Base-by-base conservation (phyloP, 2,888 invertebrate genomes). In the Drosophila nr. perissopoda region DNA sequence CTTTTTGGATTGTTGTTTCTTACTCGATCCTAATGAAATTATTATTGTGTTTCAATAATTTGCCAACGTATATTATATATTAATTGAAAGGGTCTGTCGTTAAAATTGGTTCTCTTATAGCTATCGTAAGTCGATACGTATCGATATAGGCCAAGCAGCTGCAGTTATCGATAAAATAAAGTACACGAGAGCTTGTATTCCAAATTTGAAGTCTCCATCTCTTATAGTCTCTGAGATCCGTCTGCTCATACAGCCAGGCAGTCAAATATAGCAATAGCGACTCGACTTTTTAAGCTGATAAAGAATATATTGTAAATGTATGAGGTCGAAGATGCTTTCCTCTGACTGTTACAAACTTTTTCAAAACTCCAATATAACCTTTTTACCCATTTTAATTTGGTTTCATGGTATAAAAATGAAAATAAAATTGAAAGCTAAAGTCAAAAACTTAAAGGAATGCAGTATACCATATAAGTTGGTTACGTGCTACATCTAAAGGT, bases 341-440 rank as follows among this genome's bases (percentile, higher is more conserved):
- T 21, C 46, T 13, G 21, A 21, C 2, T 4, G 8, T 25, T 8
- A 46, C 16, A 46, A 16, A 1, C 16, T 3, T 16, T 25, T 16
- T 8, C 46, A 1, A 25, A 46, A 46, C 4, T 25, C 4, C 16
- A 8, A 16, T 25, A 46, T 25, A 25, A 46, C 16, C 25, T 16
- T 16, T 46, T 16, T 4, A 46, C 4, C 1, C 16, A 46, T 16
- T 46, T 46, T 25, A 25, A 46, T 46, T 8, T 2, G 7, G 7
- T 8, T 46, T 46, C 16, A 25, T 25, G 46, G 46, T 25, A 18
- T 21, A 34, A 58, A 59, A 75, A 51, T 16, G 13, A 42, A 66
- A 70, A 42, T 36, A n/a, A 64, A 80, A 81, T 49, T 69, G 56
- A 79, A 76, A 76, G 49, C 66, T 73, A 61, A 64, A 71, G 82